Conservation (phyloP, 2,113 vertebrate species). For the Lipotes vexillifer region DNA sequence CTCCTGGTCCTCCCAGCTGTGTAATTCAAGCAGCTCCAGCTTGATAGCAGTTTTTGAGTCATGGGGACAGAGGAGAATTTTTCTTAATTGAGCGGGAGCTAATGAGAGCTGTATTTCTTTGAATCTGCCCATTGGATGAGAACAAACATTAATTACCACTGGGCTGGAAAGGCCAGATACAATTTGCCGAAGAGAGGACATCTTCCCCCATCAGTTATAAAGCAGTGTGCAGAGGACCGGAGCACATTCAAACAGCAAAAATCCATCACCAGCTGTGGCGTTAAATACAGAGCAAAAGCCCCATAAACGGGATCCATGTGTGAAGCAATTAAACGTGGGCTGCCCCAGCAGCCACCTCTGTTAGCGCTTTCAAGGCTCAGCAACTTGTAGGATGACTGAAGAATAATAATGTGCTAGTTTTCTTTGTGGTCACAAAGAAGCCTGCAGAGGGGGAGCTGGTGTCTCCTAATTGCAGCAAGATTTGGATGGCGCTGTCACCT, state of each 20-base stretch:
- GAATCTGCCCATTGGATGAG: conserved; percentile 23
- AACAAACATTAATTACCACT: conserved; percentile 47
- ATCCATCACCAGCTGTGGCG: background rate
- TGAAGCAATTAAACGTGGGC: background rate
- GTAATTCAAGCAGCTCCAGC: background rate
- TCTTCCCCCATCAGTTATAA: background rate
- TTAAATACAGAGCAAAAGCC: background rate
- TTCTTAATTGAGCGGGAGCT: conserved; percentile 48
- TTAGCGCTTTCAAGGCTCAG: background rate
- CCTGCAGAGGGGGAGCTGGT: background rate
- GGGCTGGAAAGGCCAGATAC: conserved; percentile 36
- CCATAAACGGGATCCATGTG: background rate
- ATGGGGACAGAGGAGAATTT: background rate
- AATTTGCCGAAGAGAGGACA: conserved; percentile 18
- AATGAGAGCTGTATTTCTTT: conserved; percentile 47
- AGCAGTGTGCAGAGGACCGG: background rate
- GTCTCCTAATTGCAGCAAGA: background rate
- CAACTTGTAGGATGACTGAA: background rate
- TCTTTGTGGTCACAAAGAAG: background rate
- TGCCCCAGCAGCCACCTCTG: background rate
- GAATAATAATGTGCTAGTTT: background rate
- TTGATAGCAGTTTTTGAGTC: background rate
- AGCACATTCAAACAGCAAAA: background rate
- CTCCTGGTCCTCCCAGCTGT: background rate
- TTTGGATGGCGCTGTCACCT: background rate